These are phyloP conservation scores for Xyrichtys novacula DNA, from an alignment of 2,797 vertebrate genomes.

Conservation along the genomic window DNA sequence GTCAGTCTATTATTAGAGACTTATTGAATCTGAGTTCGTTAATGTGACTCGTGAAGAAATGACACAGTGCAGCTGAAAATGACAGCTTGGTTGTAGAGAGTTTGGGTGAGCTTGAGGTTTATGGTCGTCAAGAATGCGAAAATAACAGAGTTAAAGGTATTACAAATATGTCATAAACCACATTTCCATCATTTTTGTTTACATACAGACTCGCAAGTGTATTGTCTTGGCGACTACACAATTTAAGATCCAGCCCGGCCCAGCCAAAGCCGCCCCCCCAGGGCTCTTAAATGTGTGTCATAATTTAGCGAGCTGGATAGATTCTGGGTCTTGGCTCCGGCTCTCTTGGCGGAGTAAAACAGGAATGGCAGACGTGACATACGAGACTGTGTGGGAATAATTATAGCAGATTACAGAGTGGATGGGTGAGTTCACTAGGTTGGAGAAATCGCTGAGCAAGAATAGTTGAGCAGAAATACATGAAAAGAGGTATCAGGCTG, in stretches of 20 bases:
- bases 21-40: background rate
- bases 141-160: background rate
- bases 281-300: constrained; percentile 3
- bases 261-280: background rate
- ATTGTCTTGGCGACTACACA: background rate
- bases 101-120: background rate
- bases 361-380: constrained; percentile 38
- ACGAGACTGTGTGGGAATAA: constrained; percentile 48
- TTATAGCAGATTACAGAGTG: constrained; percentile 56
- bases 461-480: background rate
- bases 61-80: background rate
- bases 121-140: background rate
- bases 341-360: background rate
- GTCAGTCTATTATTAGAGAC: background rate
- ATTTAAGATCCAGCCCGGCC: background rate
- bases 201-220: background rate
- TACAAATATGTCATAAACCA: background rate
- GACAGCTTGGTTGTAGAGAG: background rate
- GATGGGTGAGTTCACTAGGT: constrained; percentile 23
- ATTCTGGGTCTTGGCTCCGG: constrained; percentile 21
- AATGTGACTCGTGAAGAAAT: constrained; percentile 1
- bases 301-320: constrained; percentile 1
- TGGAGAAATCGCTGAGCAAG: background rate
- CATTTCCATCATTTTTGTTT: background rate
- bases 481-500: background rate